Evolutionary conservation across 1,140 invertebrate species (phyloP), one percentile per base, ranked within the genome.

Genomic region (Ceratina australensis): DNA sequence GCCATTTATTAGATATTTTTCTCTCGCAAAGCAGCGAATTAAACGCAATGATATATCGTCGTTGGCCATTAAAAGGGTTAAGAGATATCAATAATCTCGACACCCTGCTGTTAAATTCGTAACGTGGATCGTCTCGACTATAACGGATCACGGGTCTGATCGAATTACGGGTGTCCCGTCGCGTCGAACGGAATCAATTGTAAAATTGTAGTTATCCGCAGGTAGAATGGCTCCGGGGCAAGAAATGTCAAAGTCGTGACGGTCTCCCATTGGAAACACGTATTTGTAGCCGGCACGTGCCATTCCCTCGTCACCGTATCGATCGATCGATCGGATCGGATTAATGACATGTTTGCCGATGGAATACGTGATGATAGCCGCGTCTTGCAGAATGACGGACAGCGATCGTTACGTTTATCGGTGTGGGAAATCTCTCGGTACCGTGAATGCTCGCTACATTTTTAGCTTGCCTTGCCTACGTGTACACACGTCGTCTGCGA

Each of bases 241-340:
- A 47, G 60, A 65, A 65, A 64, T 65, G 22, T 20, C 22, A 60
- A 72, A 57, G 54, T 59, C 63, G 52, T 26, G 63, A 42, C 33
- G 42, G 33, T 59, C 64, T 50, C 12, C 24, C 50, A n/a, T 24
- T 50, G 12, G 26, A 82, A 74, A 79, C 72, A 42, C 33, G 33
- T 42, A 42, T 81, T 81, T 52, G 54, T 66, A 22, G 33, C 33
- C 49, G 57, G 64, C 64, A 76, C 76, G 67, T 26, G 74, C 47
- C 2, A 8, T 22, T 42, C 20, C 28, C 56, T 61, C 66, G 3
- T 57, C 65, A 0, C 47, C 49, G 49, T 69, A 63, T 63, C 75
- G 33, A 54, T n/a, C 52, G 69, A 78, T 72, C 76, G 20, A 78
- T 78, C 57, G 76, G 57, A 56, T 54, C 60, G 60, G 76, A 72